Evolutionary conservation across 2,797 vertebrate species (phyloP).

Genomic region (Intellagama lesueurii): DNA sequence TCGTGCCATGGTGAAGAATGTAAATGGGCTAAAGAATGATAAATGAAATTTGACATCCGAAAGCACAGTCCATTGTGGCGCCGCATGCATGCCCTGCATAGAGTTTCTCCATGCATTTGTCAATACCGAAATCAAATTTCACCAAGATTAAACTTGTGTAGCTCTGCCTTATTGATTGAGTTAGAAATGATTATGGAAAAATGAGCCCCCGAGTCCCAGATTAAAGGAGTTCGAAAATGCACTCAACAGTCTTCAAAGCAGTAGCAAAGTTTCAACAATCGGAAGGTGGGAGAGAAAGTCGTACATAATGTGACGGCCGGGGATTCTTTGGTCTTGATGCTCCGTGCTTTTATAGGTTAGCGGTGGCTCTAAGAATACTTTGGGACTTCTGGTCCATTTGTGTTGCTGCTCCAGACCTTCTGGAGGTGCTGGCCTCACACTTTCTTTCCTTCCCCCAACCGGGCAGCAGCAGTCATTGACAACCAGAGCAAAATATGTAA

Average conservation of each 20-base stretch:
- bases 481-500: constrained; percentile 58
- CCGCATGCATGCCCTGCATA: constrained; percentile 50
- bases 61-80: constrained; percentile 35
- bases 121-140: constrained; percentile 76
- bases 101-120: constrained; percentile 66
- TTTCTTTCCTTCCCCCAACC: background rate
- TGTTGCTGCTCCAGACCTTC: constrained; percentile 27
- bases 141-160: constrained; percentile 73
- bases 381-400: constrained; percentile 10
- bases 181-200: constrained; percentile 72
- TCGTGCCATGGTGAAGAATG: background rate
- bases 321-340: constrained; percentile 63
- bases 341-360: constrained; percentile 45
- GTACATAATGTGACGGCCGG: constrained; percentile 52
- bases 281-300: constrained; percentile 43
- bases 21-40: constrained; percentile 42
- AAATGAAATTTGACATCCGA: constrained; percentile 36
- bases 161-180: constrained; percentile 72
- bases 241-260: constrained; percentile 66
- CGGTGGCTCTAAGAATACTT: constrained; percentile 21
- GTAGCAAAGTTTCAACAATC: constrained; percentile 66
- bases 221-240: constrained; percentile 68
- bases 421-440: background rate
- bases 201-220: constrained; percentile 69
- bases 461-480: constrained; percentile 53